These are phyloP conservation scores for Apoda limacodes DNA, from an alignment of 2,888 invertebrate species.

Conservation along the genomic window DNA sequence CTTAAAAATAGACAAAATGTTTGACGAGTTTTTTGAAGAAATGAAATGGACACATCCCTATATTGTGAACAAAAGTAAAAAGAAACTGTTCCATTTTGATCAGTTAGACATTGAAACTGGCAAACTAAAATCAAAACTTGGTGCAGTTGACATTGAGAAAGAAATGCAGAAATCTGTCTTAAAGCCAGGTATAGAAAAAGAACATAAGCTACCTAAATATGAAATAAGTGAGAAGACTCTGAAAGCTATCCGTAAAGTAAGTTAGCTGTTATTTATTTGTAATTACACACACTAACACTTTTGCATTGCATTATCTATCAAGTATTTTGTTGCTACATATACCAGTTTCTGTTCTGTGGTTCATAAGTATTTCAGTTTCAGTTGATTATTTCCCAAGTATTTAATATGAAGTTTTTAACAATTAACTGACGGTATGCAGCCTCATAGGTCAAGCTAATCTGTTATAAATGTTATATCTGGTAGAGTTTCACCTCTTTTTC, in stretches of 20 bases:
- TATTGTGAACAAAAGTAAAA: slow-evolving; percentile 32
- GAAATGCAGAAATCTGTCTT: slow-evolving; percentile 73
- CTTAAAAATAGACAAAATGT: slow-evolving; percentile 39
- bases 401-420: too few species aligned
- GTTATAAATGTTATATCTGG: too few species aligned
- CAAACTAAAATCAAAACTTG: slow-evolving; percentile 48
- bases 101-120: slow-evolving; percentile 48
- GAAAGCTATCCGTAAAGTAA: slow-evolving; percentile 68
- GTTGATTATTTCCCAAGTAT: too few species aligned
- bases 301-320: too few species aligned
- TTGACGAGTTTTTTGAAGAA: slow-evolving; percentile 51
- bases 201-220: slow-evolving; percentile 71
- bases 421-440: too few species aligned
- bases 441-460: too few species aligned
- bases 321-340: too few species aligned
- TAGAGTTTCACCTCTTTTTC: too few species aligned
- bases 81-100: slow-evolving; percentile 43
- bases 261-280: too few species aligned
- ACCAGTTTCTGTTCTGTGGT: too few species aligned
- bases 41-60: slow-evolving; percentile 50
- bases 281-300: too few species aligned
- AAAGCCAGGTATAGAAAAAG: slow-evolving; percentile 74
- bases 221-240: slow-evolving; percentile 68
- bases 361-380: too few species aligned
- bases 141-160: slow-evolving; percentile 60